Evolutionary conservation across 2,113 vertebrate species (phyloP).

Genomic region (Toxotes chatareus): DNA sequence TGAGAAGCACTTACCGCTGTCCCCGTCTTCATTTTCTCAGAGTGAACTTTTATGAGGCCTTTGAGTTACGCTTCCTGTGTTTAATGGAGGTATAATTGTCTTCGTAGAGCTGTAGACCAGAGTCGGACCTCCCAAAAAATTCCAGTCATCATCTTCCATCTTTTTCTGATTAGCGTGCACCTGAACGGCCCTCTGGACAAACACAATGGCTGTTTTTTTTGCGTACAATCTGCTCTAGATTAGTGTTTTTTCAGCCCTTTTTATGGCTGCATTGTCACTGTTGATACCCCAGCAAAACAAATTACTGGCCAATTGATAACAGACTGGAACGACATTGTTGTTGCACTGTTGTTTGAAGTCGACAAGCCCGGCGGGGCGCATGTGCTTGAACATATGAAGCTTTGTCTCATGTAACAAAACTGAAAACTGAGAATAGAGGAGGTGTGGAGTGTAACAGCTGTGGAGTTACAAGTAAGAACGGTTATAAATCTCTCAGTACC

Average conservation of each 20-base stretch:
- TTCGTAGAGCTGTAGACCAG: conserved; percentile 47
- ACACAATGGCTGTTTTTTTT: conserved; percentile 18
- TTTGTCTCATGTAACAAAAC: conserved; percentile 20
- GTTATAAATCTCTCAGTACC: conserved; percentile 49
- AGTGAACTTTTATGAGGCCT: conserved; percentile 60
- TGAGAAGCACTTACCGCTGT: conserved; percentile 23
- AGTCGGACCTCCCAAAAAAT: conserved; percentile 60
- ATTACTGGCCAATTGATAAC: conserved; percentile 60
- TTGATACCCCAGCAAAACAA: conserved; percentile 60
- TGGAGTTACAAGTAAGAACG: conserved; percentile 26
- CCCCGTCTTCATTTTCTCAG: conserved; percentile 40
- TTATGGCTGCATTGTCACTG: conserved; percentile 56
- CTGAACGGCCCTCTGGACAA: conserved; percentile 66
- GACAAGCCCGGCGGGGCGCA: conserved; percentile 5
- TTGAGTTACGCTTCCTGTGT: conserved; percentile 68
- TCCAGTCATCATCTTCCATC: conserved; percentile 58
- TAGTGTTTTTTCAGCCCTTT: conserved; percentile 38
- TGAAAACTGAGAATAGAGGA: conserved; percentile 3
- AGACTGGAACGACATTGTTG: conserved; percentile 40
- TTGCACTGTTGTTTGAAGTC: conserved; percentile 52
- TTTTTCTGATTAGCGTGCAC: conserved; percentile 76
- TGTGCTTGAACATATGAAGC: not conserved
- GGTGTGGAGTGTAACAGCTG: conserved; percentile 37
- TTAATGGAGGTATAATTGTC: conserved; percentile 73
- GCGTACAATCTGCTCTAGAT: conserved; percentile 57